Conservation (phyloP, 2,113 vertebrate species). For the Sphyrna mokarran region DNA sequence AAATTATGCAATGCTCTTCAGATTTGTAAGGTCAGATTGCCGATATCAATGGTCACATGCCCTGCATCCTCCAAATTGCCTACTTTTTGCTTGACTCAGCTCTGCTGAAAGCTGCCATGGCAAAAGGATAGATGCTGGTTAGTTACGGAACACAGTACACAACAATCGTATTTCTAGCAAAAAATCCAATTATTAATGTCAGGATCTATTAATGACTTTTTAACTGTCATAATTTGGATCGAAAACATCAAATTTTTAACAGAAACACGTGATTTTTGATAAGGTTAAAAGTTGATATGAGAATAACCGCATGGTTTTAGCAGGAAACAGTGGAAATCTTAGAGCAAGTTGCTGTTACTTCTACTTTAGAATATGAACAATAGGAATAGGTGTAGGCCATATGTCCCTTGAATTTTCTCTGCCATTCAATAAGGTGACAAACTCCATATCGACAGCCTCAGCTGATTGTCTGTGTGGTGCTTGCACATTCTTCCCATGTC, state of each 20-base stretch:
- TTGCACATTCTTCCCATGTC: too few species aligned
- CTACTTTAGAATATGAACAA: not conserved
- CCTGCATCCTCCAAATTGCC: not conserved
- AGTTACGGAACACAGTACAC: not conserved
- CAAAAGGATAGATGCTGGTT: not conserved
- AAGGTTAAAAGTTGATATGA: not conserved
- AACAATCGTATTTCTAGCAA: not conserved
- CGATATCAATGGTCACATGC: not conserved
- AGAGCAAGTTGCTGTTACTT: not conserved
- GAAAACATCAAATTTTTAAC: not conserved
- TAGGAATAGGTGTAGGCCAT: too few species aligned
- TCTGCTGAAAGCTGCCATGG: not conserved
- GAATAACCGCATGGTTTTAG: not conserved
- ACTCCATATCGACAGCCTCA: too few species aligned
- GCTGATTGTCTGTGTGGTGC: too few species aligned
- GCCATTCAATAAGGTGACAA: too few species aligned
- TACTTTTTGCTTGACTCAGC: not conserved
- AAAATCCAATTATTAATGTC: not conserved
- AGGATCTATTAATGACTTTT: not conserved
- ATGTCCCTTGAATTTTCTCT: too few species aligned
- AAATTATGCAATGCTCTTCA: not conserved
- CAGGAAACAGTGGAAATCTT: not conserved
- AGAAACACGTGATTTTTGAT: not conserved
- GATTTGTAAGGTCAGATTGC: not conserved
- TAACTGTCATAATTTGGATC: not conserved